These are phyloP conservation scores for Oncorhynchus mykiss DNA, from an alignment of 2,113 vertebrate genomes.

Conservation along the genomic window DNA sequence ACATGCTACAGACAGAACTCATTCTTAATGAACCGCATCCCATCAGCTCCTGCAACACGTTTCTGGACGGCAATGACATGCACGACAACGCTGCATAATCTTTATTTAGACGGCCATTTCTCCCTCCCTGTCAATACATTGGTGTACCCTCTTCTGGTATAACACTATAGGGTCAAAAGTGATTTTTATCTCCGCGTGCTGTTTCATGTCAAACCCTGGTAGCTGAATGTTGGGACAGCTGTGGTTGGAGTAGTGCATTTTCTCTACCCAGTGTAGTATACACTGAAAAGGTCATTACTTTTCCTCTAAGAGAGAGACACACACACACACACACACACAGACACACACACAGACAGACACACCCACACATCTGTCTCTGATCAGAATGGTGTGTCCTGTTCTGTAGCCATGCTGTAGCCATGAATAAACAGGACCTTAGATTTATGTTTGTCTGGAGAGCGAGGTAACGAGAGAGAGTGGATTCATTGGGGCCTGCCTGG, in stretches of 20 bases:
- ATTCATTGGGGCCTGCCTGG: not conserved
- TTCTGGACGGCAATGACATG: not conserved
- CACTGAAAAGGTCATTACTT: too few species aligned
- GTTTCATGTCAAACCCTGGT: slow-evolving; percentile 18
- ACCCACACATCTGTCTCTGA: too few species aligned
- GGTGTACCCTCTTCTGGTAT: slow-evolving; percentile 47
- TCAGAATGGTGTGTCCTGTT: slow-evolving; percentile 1
- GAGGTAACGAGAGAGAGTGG: not conserved
- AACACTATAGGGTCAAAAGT: slow-evolving; percentile 55
- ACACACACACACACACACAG: too few species aligned
- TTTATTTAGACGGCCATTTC: too few species aligned
- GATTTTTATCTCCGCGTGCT: slow-evolving; percentile 40
- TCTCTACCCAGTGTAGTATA: too few species aligned
- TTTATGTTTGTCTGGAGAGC: slow-evolving; percentile 9
- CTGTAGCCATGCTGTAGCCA: not conserved
- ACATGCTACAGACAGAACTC: not conserved
- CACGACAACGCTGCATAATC: not conserved
- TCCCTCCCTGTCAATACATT: slow-evolving; percentile 46
- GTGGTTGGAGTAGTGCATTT: not conserved
- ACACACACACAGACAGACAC: too few species aligned
- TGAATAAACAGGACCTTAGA: not conserved
- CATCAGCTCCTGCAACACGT: not conserved
- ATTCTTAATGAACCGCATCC: not conserved
- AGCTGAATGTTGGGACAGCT: slow-evolving; percentile 26
- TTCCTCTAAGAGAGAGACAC: too few species aligned